phyloP scores from a whole-genome alignment of 2,888 invertebrate genomes.

The Anoncus sp. region DNA sequence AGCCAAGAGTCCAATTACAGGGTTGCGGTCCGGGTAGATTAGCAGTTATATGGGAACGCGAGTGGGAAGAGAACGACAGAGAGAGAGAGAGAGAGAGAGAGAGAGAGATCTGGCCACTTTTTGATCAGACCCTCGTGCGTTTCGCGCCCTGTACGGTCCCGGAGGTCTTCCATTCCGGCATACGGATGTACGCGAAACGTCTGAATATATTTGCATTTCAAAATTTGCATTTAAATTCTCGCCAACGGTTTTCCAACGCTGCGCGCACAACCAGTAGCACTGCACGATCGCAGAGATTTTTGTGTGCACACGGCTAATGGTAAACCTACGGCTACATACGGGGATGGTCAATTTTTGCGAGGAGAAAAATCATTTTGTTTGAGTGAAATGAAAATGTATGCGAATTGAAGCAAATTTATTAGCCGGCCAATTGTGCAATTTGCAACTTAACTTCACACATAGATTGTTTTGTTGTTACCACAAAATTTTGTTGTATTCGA shows the following conservation, averaged over 20 bases:
- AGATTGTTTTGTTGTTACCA: background rate
- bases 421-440: background rate
- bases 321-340: background rate
- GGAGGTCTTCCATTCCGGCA: constrained; percentile 34
- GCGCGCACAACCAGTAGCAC: constrained; percentile 13
- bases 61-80: constrained; percentile 23
- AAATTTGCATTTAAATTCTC: constrained; percentile 67
- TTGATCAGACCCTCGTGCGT: constrained; percentile 47
- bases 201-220: constrained; percentile 61
- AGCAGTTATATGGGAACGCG: no score
- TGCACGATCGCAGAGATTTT: constrained; percentile 33
- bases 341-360: background rate
- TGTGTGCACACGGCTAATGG: constrained; percentile 3
- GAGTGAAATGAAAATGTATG: background rate
- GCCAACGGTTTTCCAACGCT: constrained; percentile 53
- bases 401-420: background rate
- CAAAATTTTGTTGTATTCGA: background rate
- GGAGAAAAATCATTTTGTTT: background rate
- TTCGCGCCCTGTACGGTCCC: constrained; percentile 27
- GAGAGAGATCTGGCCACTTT: constrained; percentile 43
- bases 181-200: constrained; percentile 32
- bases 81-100: constrained; percentile 35
- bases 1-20: no score
- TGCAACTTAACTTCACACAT: background rate
- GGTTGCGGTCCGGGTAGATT: no score